These are phyloP conservation scores for Asbolus verrucosus DNA, from an alignment of 1,140 invertebrate species.

Conservation along the genomic window DNA sequence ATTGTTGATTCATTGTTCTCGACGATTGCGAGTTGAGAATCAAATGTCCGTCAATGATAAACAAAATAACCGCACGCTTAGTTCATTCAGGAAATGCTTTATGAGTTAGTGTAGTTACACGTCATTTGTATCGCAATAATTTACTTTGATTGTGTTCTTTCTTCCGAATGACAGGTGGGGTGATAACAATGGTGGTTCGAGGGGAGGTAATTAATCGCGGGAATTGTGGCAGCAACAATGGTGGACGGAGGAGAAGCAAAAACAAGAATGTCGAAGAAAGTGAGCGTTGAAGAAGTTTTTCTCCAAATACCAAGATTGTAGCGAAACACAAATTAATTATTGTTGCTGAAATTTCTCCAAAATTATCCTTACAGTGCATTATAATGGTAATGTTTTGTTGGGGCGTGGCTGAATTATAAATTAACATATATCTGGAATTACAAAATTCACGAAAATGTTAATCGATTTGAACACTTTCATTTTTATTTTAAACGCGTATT, in stretches of 20 bases:
- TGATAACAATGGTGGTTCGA: not conserved
- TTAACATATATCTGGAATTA: not conserved
- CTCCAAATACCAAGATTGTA: not conserved
- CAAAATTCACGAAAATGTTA: no score
- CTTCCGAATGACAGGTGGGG: no score
- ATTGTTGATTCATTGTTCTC: no score
- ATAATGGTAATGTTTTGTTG: not conserved
- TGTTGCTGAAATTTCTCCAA: slow-evolving; percentile 9
- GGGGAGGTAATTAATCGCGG: slow-evolving; percentile 17
- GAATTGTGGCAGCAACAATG: no score
- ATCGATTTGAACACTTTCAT: no score
- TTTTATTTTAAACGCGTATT: not conserved
- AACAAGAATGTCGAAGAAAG: slow-evolving; percentile 16
- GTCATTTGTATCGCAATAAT: no score
- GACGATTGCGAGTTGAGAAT: no score
- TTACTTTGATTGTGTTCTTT: no score
- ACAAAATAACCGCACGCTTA: slow-evolving; percentile 18
- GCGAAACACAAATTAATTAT: not conserved
- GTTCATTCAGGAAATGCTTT: slow-evolving; percentile 11
- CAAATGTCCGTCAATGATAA: not conserved
- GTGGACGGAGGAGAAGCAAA: no score
- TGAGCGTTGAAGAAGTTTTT: not conserved
- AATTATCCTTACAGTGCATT: not conserved
- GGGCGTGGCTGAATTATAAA: not conserved
- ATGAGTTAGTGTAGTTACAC: no score